phyloP scores from a whole-genome alignment of 2,113 vertebrate species.

The pig (Sus scrofa) region DNA sequence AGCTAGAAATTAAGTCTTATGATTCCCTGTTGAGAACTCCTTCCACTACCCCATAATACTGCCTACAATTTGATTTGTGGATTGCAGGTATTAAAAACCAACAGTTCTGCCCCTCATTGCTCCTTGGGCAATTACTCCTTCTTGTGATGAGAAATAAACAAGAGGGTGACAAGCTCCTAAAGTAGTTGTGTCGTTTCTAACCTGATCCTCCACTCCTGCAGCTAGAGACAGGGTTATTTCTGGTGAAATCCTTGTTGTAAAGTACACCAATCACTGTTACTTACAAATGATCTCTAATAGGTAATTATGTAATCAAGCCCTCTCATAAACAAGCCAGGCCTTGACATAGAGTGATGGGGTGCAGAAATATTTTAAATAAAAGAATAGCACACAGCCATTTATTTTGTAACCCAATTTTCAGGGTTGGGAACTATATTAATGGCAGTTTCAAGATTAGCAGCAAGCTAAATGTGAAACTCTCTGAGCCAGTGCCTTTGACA shows the following conservation, averaged over 20 bases:
- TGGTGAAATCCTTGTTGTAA: constrained; percentile 71
- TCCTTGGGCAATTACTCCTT: constrained; percentile 21
- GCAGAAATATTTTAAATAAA: constrained; percentile 76
- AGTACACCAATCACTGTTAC: constrained; percentile 75
- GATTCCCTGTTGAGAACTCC: background rate
- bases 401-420: constrained; percentile 75
- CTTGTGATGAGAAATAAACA: constrained; percentile 49
- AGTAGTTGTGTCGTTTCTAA: constrained; percentile 57
- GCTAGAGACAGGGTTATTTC: constrained; percentile 68
- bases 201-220: background rate
- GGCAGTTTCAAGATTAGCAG: constrained; percentile 69
- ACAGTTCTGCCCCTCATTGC: background rate
- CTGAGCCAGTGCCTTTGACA: constrained; percentile 48
- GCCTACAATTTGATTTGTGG: background rate
- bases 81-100: background rate
- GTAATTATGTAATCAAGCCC: constrained; percentile 81
- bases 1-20: background rate
- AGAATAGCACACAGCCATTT: constrained; percentile 61
- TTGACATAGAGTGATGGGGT: constrained; percentile 77
- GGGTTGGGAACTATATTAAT: constrained; percentile 67
- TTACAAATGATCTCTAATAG: constrained; percentile 81
- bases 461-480: constrained; percentile 66
- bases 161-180: constrained; percentile 45
- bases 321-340: constrained; percentile 71
- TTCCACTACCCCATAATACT: background rate